phyloP scores from a whole-genome alignment of 2,888 invertebrate genomes.

The Dermolepida albohirtum region DNA sequence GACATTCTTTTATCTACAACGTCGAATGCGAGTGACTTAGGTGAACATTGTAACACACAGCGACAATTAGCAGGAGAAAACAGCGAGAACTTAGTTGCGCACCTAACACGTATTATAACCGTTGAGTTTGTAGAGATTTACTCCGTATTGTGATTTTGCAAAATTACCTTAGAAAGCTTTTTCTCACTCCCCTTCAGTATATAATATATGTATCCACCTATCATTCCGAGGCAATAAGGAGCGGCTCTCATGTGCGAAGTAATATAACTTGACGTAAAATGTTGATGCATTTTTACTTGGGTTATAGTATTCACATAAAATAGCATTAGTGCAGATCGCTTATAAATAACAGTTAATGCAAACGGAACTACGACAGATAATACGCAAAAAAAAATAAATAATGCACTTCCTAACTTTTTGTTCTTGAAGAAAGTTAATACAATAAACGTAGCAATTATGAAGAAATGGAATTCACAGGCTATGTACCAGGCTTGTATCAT shows the following conservation, averaged over 20 bases:
- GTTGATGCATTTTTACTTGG: slow-evolving; percentile 67
- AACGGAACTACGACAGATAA: slow-evolving; percentile 68
- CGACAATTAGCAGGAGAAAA: too few species aligned
- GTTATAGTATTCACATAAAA: slow-evolving; percentile 71
- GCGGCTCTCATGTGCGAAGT: slow-evolving; percentile 72
- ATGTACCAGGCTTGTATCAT: slow-evolving; percentile 77
- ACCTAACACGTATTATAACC: too few species aligned
- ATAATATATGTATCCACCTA: slow-evolving; percentile 66
- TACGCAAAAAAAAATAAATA: slow-evolving; percentile 61
- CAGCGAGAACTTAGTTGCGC: too few species aligned
- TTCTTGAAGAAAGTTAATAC: slow-evolving; percentile 65
- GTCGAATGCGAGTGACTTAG: too few species aligned
- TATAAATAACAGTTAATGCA: slow-evolving; percentile 66
- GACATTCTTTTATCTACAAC: too few species aligned
- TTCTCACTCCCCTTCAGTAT: slow-evolving; percentile 56
- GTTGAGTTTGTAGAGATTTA: too few species aligned
- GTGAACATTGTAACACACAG: too few species aligned
- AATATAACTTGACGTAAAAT: slow-evolving; percentile 70
- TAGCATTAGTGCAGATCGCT: slow-evolving; percentile 68
- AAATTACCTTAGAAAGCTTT: slow-evolving; percentile 59
- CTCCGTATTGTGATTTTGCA: slow-evolving; percentile 47
- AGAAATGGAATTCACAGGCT: slow-evolving; percentile 78
- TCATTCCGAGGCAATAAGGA: slow-evolving; percentile 70
- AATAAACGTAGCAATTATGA: slow-evolving; percentile 69
- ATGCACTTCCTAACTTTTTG: slow-evolving; percentile 63